Evolutionary conservation across 2,113 vertebrate genomes (phyloP).

Genomic region (Megaleporinus macrocephalus): DNA sequence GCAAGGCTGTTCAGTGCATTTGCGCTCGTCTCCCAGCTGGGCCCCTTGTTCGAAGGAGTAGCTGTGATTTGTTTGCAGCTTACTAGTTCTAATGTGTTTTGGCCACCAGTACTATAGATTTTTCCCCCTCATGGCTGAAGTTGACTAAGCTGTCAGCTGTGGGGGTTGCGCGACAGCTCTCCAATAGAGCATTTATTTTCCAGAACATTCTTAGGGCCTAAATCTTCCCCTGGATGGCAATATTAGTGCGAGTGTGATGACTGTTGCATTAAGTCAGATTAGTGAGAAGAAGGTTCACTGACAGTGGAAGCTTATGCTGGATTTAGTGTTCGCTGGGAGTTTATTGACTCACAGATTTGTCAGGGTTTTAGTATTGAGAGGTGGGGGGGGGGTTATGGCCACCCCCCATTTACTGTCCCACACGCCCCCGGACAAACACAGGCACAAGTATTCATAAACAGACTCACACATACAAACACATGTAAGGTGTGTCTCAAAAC

Average conservation of each 20-base stretch:
- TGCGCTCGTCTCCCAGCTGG: background rate
- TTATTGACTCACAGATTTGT: conserved; percentile 42
- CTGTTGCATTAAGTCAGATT: conserved; percentile 42
- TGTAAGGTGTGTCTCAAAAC: too few species aligned
- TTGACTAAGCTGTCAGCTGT: conserved; percentile 48
- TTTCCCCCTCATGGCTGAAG: conserved; percentile 40
- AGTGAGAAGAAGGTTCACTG: conserved; percentile 40
- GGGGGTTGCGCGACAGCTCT: conserved; percentile 46
- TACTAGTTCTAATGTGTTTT: conserved; percentile 43
- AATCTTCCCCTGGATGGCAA: conserved; percentile 44
- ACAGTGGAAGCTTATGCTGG: conserved; percentile 46
- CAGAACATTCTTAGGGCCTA: conserved; percentile 45
- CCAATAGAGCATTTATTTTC: conserved; percentile 54
- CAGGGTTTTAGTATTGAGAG: conserved; percentile 11
- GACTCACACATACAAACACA: background rate
- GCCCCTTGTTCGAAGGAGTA: conserved; percentile 1
- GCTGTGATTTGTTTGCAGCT: conserved; percentile 33
- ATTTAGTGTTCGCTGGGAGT: conserved; percentile 38
- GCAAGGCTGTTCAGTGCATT: background rate
- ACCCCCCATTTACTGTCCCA: background rate
- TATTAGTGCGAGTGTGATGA: conserved; percentile 46
- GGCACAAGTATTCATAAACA: background rate
- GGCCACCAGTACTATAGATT: conserved; percentile 45
- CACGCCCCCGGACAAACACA: background rate
- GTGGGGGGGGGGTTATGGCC: background rate